Evolutionary conservation across 2,113 vertebrate species (phyloP).

Genomic region (Colaptes auratus): DNA sequence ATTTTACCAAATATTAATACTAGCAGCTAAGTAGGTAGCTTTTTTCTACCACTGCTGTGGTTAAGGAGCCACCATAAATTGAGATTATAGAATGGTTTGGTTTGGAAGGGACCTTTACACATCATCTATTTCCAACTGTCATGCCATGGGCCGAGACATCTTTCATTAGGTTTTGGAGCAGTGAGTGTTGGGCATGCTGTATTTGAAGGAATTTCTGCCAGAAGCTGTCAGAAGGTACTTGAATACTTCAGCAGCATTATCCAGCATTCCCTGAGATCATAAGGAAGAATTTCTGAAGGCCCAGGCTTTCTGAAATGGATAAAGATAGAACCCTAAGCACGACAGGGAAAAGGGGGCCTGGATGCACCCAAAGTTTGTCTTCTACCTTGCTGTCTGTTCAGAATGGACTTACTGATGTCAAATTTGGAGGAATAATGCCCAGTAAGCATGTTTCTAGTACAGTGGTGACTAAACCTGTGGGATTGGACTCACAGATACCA

Average conservation of each 20-base stretch:
- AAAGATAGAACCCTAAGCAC: neutral
- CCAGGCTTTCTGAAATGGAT: neutral
- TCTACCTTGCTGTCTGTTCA: neutral
- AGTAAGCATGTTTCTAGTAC: neutral
- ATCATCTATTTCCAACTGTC: neutral
- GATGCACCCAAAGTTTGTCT: neutral
- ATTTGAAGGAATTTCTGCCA: neutral
- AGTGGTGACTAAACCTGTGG: neutral
- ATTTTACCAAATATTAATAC: neutral
- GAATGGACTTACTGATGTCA: neutral
- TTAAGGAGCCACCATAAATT: neutral
- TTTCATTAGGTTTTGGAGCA: neutral
- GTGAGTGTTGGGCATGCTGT: neutral
- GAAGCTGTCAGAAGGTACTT: neutral
- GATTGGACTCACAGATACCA: neutral
- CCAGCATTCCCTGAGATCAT: neutral
- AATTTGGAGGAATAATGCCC: neutral
- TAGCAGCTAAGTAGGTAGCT: neutral
- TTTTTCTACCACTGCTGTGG: neutral
- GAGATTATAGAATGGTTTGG: neutral
- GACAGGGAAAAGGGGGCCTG: neutral
- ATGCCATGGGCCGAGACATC: neutral
- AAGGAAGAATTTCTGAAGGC: neutral
- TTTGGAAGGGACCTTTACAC: neutral
- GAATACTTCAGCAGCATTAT: neutral